Evolutionary conservation across 2,888 invertebrate species (phyloP).

Genomic region (Hemistola chrysoprasaria): DNA sequence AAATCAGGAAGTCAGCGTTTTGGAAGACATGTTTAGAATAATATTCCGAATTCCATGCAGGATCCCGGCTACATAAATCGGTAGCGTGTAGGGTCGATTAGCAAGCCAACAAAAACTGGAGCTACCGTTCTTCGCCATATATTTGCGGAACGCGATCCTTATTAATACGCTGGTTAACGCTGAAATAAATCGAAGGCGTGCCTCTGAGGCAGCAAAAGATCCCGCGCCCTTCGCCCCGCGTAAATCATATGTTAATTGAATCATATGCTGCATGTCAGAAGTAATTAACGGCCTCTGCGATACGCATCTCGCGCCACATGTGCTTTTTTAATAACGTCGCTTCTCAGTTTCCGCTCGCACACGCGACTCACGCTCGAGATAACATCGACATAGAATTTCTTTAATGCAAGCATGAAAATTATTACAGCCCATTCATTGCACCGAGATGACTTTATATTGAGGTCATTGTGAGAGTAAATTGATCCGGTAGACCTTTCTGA

Average conservation of each 20-base stretch:
- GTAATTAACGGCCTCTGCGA: slow-evolving; percentile 79
- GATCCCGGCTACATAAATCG: slow-evolving; percentile 58
- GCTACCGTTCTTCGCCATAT: slow-evolving; percentile 68
- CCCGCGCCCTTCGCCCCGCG: slow-evolving; percentile 57
- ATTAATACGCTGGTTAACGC: slow-evolving; percentile 74
- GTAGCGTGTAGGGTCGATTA: slow-evolving; percentile 56
- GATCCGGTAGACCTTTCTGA: slow-evolving; percentile 58
- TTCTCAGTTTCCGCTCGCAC: slow-evolving; percentile 68
- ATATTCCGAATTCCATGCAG: slow-evolving; percentile 31
- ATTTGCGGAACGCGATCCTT: slow-evolving; percentile 63
- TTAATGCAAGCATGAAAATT: slow-evolving; percentile 71
- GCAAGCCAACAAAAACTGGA: slow-evolving; percentile 39
- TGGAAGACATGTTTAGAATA: slow-evolving; percentile 17
- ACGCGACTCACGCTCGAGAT: slow-evolving; percentile 74
- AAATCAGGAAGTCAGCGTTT: slow-evolving; percentile 17
- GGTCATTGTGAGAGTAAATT: slow-evolving; percentile 77
- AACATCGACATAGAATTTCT: slow-evolving; percentile 74
- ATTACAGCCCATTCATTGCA: slow-evolving; percentile 60
- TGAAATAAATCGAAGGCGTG: slow-evolving; percentile 61
- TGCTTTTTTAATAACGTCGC: slow-evolving; percentile 78
- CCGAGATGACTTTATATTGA: slow-evolving; percentile 70
- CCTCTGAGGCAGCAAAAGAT: slow-evolving; percentile 38
- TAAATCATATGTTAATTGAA: slow-evolving; percentile 82
- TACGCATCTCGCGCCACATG: slow-evolving; percentile 76
- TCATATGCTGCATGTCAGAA: slow-evolving; percentile 81